These are phyloP conservation scores for Coptodon bakossiorum DNA, from an alignment of 2,113 vertebrate species.

Conservation along the genomic window DNA sequence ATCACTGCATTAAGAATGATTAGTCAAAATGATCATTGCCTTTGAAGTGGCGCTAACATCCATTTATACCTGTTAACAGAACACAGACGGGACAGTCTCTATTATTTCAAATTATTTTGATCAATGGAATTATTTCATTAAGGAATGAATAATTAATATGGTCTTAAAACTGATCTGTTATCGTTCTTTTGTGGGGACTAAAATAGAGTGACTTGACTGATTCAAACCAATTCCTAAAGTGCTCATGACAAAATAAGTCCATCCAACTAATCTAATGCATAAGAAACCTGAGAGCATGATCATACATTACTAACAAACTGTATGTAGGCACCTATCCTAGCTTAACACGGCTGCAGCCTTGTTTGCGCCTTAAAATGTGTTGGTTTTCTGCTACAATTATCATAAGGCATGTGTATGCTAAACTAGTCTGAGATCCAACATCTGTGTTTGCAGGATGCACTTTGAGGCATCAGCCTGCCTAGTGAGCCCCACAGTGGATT, in stretches of 20 bases:
- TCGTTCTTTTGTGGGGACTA: not conserved
- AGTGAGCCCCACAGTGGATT: slow-evolving; percentile 31
- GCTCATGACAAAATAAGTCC: slow-evolving; percentile 7
- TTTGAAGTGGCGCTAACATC: not conserved
- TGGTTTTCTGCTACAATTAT: slow-evolving; percentile 1
- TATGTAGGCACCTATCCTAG: not conserved
- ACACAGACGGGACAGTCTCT: not conserved
- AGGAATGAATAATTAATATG: slow-evolving; percentile 13
- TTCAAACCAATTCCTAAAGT: not conserved
- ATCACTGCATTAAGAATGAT: not conserved
- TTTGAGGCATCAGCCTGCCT: slow-evolving; percentile 41
- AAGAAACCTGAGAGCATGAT: not conserved
- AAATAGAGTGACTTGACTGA: not conserved
- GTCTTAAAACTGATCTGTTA: not conserved
- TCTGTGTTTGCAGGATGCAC: slow-evolving; percentile 47
- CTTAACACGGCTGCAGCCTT: not conserved
- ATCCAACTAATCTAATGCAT: not conserved
- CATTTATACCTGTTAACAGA: slow-evolving; percentile 12
- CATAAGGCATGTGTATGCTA: slow-evolving; percentile 5
- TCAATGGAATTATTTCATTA: not conserved
- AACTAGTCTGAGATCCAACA: slow-evolving; percentile 38
- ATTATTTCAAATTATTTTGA: slow-evolving; percentile 10
- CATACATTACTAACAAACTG: not conserved
- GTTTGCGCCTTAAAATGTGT: slow-evolving; percentile 1
- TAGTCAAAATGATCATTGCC: not conserved